Evolutionary conservation across 2,113 vertebrate genomes (phyloP), one percentile per base, ranked within the genome.

Genomic region (Lycocorax pyrrhopterus): DNA sequence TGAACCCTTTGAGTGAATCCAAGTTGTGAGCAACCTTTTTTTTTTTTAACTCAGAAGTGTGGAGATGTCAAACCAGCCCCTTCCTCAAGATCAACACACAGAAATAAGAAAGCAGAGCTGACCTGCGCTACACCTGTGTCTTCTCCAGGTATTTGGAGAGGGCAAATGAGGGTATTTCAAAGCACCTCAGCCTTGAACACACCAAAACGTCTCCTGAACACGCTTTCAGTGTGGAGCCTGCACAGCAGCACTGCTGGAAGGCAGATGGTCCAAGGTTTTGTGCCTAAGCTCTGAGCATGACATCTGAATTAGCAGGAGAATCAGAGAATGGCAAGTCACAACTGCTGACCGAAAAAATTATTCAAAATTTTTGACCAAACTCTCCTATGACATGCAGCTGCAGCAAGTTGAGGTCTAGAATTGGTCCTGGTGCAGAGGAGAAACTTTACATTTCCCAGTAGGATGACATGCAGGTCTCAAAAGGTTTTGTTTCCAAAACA

Each of bases 41-140:
- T 30, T 68, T 30, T 23, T 15, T 7, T 4, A 0, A 26, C 14
- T 25, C 35, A 51, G 20, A 74, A 64, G 13, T 8, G 14, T 69
- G 51, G 43, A 62, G 20, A 9, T 75, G 43, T 16, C 25, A 47
- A 47, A 43, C 41, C 39, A 75, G 12, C 4, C 18, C 27, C 27
- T 77, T 74, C 22, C 60, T 58, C 22, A 29, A 53, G 33, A 23
- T 16, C 44, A 49, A 18, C 32, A 16, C 59, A 18, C 16, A 60
- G 41, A 66, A 71, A 69, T 16, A 15, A 69, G 52, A 33, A 41
- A 67, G 55, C 60, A 81, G 44, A 66, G 55, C 60, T 62, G 75
- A 56, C 21, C 71, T 52, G 46, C 62, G 1, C 7, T 20, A 1
- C 17, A 32, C 20, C 30, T 0, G 0, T 44, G 13, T 13, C 39